Evolutionary conservation across 2,888 invertebrate species (phyloP), one percentile per base, ranked within the genome.

Genomic region (Ligdia adustata): DNA sequence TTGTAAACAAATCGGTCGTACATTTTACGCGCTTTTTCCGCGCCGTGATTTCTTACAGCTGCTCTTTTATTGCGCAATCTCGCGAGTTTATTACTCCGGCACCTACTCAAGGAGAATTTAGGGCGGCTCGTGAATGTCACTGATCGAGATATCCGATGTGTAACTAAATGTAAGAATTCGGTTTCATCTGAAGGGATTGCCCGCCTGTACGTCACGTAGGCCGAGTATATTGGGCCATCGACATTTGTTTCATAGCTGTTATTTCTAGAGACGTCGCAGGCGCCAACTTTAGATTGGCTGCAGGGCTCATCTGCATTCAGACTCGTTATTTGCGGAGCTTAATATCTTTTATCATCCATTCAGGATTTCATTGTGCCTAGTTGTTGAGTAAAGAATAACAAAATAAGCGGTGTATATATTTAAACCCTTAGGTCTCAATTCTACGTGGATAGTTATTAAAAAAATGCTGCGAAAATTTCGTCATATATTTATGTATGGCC

Each of bases 271-370:
- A 78, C 68, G 72, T 64, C 64, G 41, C 70, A 66, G 76, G 75
- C 80, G 82, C 82, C 82, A 81, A 83, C 80, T 81, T 79, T 81
- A 83, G 81, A 84, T 77, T 80, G 66, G 78, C 73, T 59, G 66
- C 79, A 79, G 79, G 74, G 81, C 82, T 82, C 83, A 79, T 80
- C 74, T 82, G 79, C 79, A 81, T 81, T 78, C 81, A 75, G 70
- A 60, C 64, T 68, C 70, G 81, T 74, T 80, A 82, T 85, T 81
- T 80, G 79, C 73, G 68, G 74, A 72, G 72, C 75, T 74, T 79
- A 75, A 76, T 77, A 80, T 74, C 70, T 62, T n/a, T 68, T 69
- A 69, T 72, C 65, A 69, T 66, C 70, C 81, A 83, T 81, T 82
- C 75, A 79, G 65, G 61, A n/a, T n/a, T n/a, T n/a, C n/a, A n/a